Conservation (phyloP, 1,140 invertebrate genomes). For the Globodera ellingtonae region DNA sequence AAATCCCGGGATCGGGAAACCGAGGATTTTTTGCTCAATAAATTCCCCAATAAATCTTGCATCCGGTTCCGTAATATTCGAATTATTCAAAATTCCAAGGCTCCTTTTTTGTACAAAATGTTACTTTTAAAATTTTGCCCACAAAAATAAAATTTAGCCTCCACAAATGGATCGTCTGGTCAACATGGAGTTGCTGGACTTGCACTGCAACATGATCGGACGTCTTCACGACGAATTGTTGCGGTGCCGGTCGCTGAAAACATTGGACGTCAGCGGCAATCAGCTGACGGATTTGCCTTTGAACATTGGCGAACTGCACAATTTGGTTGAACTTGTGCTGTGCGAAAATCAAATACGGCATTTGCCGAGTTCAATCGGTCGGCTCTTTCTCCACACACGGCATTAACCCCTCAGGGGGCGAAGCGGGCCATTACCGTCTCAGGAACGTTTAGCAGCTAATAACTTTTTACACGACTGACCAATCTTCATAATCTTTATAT, state of each 20-base stretch:
- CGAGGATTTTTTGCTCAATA: no score
- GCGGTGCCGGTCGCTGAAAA: constrained; percentile 70
- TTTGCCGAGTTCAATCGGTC: constrained; percentile 83
- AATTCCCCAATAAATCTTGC: not conserved
- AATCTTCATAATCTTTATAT: no score
- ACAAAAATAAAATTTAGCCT: constrained; percentile 73
- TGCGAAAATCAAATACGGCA: constrained; percentile 92
- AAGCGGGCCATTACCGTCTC: no score
- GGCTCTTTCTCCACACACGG: constrained; percentile 4
- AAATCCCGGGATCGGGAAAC: no score
- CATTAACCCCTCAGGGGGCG: no score
- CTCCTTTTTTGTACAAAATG: not conserved
- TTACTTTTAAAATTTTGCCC: no score
- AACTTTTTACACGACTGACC: no score
- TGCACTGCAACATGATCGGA: constrained; percentile 91
- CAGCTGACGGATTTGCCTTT: constrained; percentile 83
- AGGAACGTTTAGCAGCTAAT: no score
- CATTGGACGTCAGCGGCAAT: constrained; percentile 89
- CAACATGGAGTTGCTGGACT: constrained; percentile 89
- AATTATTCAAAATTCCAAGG: not conserved
- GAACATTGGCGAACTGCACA: constrained; percentile 84
- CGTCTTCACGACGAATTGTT: constrained; percentile 89
- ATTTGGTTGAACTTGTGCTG: constrained; percentile 90
- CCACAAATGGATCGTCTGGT: constrained; percentile 87
- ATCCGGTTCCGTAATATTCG: not conserved